Conservation (phyloP, 2,113 vertebrate genomes). For the Albula glossodonta region DNA sequence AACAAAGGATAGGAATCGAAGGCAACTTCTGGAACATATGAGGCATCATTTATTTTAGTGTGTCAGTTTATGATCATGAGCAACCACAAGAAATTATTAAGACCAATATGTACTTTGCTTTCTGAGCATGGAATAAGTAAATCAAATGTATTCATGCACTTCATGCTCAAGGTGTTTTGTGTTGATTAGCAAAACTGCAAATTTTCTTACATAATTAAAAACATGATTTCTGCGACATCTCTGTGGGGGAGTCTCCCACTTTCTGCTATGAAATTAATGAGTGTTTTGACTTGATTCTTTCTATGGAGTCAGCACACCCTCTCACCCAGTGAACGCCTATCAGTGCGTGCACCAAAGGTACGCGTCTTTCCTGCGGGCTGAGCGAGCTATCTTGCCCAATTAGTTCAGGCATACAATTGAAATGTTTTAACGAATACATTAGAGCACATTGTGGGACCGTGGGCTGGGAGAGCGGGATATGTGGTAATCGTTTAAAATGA, state of each 20-base stretch:
- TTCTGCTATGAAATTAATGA: not conserved
- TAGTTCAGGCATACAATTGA: not conserved
- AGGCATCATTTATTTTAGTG: not conserved
- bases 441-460: not conserved
- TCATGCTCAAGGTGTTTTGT: not conserved
- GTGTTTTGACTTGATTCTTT: not conserved
- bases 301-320: not conserved
- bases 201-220: not conserved
- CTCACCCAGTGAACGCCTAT: not conserved
- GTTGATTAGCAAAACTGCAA: not conserved
- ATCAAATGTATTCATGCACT: not conserved
- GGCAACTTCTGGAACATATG: not conserved
- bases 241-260: not conserved
- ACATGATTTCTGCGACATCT: not conserved
- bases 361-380: not conserved
- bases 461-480: not conserved
- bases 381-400: not conserved
- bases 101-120: not conserved
- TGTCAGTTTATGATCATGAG: not conserved
- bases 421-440: not conserved
- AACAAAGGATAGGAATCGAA: not conserved
- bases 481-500: not conserved
- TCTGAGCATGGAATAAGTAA: not conserved
- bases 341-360: not conserved
- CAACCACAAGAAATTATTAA: not conserved